Evolutionary conservation across 2,888 invertebrate species (phyloP).

Genomic region (Brachynemurus nebulosus): DNA sequence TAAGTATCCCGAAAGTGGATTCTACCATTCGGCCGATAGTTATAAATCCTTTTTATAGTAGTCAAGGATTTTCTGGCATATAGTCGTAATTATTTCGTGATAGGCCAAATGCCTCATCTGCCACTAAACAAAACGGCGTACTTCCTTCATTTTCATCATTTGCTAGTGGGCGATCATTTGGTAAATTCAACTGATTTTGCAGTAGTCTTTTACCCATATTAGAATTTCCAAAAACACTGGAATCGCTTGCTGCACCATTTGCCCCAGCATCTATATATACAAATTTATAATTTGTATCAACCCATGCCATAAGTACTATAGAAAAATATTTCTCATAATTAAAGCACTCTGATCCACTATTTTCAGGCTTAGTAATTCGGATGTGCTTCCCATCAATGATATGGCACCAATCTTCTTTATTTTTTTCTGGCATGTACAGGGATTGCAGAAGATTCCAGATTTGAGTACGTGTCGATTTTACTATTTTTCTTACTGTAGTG

Average conservation of each 20-base stretch:
- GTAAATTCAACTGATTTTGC: slow-evolving; percentile 18
- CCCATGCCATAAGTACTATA: slow-evolving; percentile 15
- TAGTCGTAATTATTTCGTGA: slow-evolving; percentile 20
- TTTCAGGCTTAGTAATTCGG: slow-evolving; percentile 18
- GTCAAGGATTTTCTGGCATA: slow-evolving; percentile 21
- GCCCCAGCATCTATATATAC: slow-evolving; percentile 20
- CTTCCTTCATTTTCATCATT: slow-evolving; percentile 18
- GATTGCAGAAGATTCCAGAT: slow-evolving; percentile 19
- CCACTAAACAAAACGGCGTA: slow-evolving; percentile 20
- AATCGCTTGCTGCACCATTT: slow-evolving; percentile 20
- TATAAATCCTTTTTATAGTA: slow-evolving; percentile 16
- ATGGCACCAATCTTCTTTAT: slow-evolving; percentile 19
- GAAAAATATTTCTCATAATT: slow-evolving; percentile 21
- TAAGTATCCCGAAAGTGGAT: slow-evolving; percentile 22
- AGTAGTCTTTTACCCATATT: slow-evolving; percentile 19
- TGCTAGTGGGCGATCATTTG: slow-evolving; percentile 17
- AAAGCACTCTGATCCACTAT: slow-evolving; percentile 19
- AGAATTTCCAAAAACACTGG: slow-evolving; percentile 19
- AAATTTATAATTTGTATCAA: slow-evolving; percentile 18
- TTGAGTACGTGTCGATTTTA: slow-evolving; percentile 20
- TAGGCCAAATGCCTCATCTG: slow-evolving; percentile 24
- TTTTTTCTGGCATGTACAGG: slow-evolving; percentile 12
- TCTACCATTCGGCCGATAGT: slow-evolving; percentile 20
- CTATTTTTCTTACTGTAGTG: slow-evolving; percentile 21
- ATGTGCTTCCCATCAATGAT: slow-evolving; percentile 24